Percentiles rank a stretch among this genome's conserved stretches.
These are phyloP conservation scores for Caenorhabditis sp. DNA, from an alignment of 2,888 invertebrate species.

Conservation along the genomic window DNA sequence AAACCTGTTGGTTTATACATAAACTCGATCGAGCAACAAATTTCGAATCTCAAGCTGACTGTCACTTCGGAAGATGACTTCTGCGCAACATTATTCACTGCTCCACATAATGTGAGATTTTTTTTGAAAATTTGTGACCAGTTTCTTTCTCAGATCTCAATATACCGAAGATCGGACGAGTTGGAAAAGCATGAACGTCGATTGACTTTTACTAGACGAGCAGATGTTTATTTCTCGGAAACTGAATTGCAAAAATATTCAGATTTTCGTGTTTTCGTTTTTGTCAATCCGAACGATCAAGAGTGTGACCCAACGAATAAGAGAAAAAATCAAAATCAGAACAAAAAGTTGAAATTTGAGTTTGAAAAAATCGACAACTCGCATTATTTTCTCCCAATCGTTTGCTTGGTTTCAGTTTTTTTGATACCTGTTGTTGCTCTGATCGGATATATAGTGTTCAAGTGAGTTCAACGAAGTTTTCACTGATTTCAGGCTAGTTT, in stretches of 20 bases:
- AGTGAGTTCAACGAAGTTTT: too few species aligned
- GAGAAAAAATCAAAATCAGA: conserved; percentile 3
- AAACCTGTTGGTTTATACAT: conserved; percentile 28
- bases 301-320: conserved; percentile 5
- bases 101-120: conserved; percentile 19
- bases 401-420: conserved; percentile 10
- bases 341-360: conserved; percentile 17
- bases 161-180: conserved; percentile 12
- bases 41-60: conserved; percentile 7
- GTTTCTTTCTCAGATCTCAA: conserved; percentile 17
- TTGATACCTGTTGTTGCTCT: not conserved
- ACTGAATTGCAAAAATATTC: not conserved
- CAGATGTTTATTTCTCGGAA: conserved; percentile 22
- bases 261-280: conserved; percentile 15
- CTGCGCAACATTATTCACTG: conserved; percentile 21
- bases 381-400: conserved; percentile 11
- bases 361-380: conserved; percentile 12
- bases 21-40: conserved; percentile 9
- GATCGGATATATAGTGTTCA: not conserved
- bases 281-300: conserved; percentile 19
- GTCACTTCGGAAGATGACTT: conserved; percentile 19
- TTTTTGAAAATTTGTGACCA: not conserved
- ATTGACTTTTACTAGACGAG: conserved; percentile 19
- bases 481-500: not conserved
- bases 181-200: conserved; percentile 6